phyloP scores from a whole-genome alignment of 2,888 invertebrate species.

The Pachycephus smyrnensis region DNA sequence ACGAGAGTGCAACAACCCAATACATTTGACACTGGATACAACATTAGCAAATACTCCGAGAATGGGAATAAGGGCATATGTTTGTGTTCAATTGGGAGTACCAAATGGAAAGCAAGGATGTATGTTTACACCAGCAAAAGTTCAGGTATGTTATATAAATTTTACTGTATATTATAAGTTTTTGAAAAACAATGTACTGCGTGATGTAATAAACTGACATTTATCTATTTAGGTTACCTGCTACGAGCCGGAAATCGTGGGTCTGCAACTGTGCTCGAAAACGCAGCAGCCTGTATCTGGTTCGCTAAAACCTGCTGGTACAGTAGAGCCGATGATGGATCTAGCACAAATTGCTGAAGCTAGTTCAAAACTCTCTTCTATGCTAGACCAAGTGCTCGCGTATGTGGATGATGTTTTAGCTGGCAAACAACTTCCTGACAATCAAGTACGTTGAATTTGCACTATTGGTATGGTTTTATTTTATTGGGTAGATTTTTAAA shows the following conservation, averaged over 20 bases:
- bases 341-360: conserved; percentile 89
- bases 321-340: conserved; percentile 79
- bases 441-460: conserved; percentile 70
- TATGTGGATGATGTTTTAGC: conserved; percentile 95
- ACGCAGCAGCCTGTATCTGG: conserved; percentile 69
- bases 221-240: conserved; percentile 72
- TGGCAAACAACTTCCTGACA: conserved; percentile 79
- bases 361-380: conserved; percentile 79
- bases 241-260: conserved; percentile 93
- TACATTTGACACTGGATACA: conserved; percentile 96
- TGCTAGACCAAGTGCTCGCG: conserved; percentile 82
- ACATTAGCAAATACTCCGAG: conserved; percentile 82
- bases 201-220: not conserved
- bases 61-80: conserved; percentile 95
- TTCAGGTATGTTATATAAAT: conserved; percentile 69
- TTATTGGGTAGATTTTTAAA: not conserved
- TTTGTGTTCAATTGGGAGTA: conserved; percentile 93
- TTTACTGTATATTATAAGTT: not conserved
- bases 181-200: not conserved
- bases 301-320: conserved; percentile 70
- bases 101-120: conserved; percentile 93
- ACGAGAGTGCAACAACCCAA: conserved; percentile 92
- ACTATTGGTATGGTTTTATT: not conserved
- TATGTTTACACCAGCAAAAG: conserved; percentile 96
- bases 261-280: conserved; percentile 85